Conservation (phyloP, 92 coral and sea anemone species). For the Ricordea florida region DNA sequence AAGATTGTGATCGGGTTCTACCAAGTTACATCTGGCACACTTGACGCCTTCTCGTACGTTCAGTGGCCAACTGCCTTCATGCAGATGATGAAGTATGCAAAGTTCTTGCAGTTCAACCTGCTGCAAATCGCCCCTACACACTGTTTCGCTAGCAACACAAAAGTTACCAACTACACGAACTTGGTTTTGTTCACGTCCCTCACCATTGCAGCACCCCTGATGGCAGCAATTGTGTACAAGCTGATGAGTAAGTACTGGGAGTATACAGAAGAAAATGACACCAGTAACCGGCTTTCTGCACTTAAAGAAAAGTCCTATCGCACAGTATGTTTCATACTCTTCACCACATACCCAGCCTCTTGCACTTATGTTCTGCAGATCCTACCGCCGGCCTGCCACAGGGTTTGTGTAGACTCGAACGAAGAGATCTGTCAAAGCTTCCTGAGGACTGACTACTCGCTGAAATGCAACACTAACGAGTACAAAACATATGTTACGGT, state of each 20-base stretch:
- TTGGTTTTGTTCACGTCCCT: background rate
- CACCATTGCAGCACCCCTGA: background rate
- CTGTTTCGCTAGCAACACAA: background rate
- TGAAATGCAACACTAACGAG: background rate
- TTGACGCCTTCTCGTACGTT: conserved; percentile 30
- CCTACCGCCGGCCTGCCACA: conserved; percentile 26
- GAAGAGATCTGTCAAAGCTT: background rate
- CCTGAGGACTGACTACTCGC: background rate
- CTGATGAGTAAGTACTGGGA: background rate
- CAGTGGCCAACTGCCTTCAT: conserved; percentile 24
- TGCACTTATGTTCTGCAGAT: background rate
- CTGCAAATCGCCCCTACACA: conserved; percentile 32
- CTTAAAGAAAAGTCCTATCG: conserved; percentile 1
- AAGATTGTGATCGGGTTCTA: conserved; percentile 36
- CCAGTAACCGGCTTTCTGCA: background rate
- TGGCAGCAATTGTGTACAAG: background rate
- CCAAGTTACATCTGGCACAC: conserved; percentile 24
- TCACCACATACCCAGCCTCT: conserved; percentile 13
- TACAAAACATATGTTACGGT: background rate
- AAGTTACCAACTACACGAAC: conserved; percentile 1
- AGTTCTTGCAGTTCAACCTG: conserved; percentile 18
- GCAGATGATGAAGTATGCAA: conserved; percentile 1
- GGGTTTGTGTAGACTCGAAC: background rate
- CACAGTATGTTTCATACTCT: conserved; percentile 1
- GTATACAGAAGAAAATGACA: background rate